phyloP scores from a whole-genome alignment of 2,888 invertebrate genomes.

The Idaea straminata region DNA sequence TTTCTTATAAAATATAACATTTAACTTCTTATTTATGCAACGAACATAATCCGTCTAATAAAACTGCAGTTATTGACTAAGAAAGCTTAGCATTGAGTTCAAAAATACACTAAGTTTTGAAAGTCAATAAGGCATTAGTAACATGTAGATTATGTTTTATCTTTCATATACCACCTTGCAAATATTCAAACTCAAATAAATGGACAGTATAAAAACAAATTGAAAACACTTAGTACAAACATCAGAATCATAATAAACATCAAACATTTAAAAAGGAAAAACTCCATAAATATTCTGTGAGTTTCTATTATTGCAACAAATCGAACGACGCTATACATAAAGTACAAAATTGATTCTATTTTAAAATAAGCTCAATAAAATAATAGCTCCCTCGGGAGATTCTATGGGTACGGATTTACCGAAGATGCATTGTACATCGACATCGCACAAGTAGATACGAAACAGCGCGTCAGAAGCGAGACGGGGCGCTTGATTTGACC shows the following conservation, averaged over 20 bases:
- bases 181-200: slow-evolving; percentile 50
- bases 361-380: slow-evolving; percentile 29
- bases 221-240: slow-evolving; percentile 64
- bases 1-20: slow-evolving; percentile 65
- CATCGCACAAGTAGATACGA: too few species aligned
- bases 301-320: slow-evolving; percentile 47
- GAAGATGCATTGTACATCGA: too few species aligned
- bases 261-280: slow-evolving; percentile 44
- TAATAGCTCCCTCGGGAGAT: slow-evolving; percentile 19
- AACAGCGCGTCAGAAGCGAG: too few species aligned
- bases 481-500: too few species aligned
- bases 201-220: slow-evolving; percentile 67
- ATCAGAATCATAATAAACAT: slow-evolving; percentile 47
- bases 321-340: slow-evolving; percentile 35
- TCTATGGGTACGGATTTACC: background rate
- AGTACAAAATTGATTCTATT: slow-evolving; percentile 30
- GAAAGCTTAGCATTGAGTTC: slow-evolving; percentile 43
- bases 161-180: background rate
- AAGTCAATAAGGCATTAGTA: slow-evolving; percentile 72
- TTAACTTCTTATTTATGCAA: slow-evolving; percentile 58
- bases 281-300: slow-evolving; percentile 34
- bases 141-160: slow-evolving; percentile 60
- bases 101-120: slow-evolving; percentile 48
- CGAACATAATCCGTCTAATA: slow-evolving; percentile 70
- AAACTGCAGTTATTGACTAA: slow-evolving; percentile 65